Conservation (phyloP, 1,140 invertebrate species). For the Paralvinella palmiformis region DNA sequence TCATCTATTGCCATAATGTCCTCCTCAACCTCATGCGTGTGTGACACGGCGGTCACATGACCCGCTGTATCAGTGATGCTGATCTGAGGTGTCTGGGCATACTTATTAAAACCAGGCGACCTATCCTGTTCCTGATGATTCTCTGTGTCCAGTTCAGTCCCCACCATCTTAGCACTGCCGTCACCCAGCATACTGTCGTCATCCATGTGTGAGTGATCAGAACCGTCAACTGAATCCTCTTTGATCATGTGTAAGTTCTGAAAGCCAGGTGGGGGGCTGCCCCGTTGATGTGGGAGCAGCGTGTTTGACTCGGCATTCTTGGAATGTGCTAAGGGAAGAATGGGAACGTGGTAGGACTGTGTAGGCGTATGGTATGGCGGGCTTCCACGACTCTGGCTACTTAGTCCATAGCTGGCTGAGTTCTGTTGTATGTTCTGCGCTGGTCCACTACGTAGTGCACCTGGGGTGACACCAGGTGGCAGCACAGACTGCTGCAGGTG, state of each 20-base stretch:
- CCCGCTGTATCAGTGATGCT: constrained; percentile 73
- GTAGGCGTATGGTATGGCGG: too few species aligned
- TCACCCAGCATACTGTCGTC: constrained; percentile 38
- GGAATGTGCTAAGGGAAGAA: constrained; percentile 19
- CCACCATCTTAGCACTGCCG: constrained; percentile 14
- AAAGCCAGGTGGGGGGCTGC: constrained; percentile 49
- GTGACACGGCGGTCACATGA: constrained; percentile 62
- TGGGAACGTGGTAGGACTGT: too few species aligned
- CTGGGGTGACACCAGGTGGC: neutral
- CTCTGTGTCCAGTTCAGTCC: too few species aligned
- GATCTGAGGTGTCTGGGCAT: constrained; percentile 65
- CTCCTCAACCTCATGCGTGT: constrained; percentile 65
- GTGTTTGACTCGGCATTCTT: neutral
- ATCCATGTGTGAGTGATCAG: constrained; percentile 44
- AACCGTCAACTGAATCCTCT: constrained; percentile 58
- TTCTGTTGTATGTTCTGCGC: too few species aligned
- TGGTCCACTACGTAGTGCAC: neutral
- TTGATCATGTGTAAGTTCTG: constrained; percentile 76
- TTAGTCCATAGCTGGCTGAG: too few species aligned
- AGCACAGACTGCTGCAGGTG: constrained; percentile 21
- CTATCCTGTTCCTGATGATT: constrained; percentile 13
- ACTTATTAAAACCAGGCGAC: constrained; percentile 22
- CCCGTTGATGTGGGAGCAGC: constrained; percentile 45
- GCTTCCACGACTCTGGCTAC: too few species aligned
- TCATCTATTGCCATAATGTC: constrained; percentile 58